phyloP scores from a whole-genome alignment of 2,113 vertebrate species.

The Haemorhous mexicanus region DNA sequence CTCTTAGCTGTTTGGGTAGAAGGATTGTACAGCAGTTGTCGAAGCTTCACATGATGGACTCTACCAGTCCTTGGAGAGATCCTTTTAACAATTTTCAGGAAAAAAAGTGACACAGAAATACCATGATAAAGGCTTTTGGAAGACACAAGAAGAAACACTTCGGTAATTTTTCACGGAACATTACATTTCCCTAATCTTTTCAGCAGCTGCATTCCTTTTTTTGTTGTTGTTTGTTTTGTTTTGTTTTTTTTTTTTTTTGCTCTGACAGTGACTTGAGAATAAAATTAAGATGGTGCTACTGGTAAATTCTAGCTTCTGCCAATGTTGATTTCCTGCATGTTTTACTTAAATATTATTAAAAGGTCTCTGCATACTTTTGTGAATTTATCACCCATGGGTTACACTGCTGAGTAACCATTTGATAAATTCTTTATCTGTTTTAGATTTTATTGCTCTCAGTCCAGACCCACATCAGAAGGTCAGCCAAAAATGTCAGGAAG shows the following conservation, averaged over 20 bases:
- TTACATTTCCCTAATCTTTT: background rate
- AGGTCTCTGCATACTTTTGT: background rate
- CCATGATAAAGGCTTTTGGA: background rate
- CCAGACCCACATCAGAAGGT: background rate
- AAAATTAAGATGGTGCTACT: background rate
- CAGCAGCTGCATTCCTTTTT: background rate
- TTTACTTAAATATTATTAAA: background rate
- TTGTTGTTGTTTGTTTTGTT: background rate
- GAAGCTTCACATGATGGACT: background rate
- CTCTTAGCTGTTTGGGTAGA: background rate
- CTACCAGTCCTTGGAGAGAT: background rate
- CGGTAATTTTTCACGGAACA: background rate
- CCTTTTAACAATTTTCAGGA: background rate
- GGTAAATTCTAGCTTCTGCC: background rate
- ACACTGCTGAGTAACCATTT: background rate
- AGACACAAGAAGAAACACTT: background rate
- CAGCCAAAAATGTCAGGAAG: background rate
- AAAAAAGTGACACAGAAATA: background rate
- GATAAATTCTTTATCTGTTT: background rate
- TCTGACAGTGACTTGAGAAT: background rate
- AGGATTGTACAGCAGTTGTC: background rate
- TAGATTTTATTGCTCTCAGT: background rate
- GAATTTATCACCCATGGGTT: background rate
- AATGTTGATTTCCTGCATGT: background rate
- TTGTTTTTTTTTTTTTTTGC: background rate